Percentiles rank a stretch among this genome's conserved stretches.
These are phyloP conservation scores for Campoplex nolae DNA, from an alignment of 2,888 invertebrate species.

Conservation along the genomic window DNA sequence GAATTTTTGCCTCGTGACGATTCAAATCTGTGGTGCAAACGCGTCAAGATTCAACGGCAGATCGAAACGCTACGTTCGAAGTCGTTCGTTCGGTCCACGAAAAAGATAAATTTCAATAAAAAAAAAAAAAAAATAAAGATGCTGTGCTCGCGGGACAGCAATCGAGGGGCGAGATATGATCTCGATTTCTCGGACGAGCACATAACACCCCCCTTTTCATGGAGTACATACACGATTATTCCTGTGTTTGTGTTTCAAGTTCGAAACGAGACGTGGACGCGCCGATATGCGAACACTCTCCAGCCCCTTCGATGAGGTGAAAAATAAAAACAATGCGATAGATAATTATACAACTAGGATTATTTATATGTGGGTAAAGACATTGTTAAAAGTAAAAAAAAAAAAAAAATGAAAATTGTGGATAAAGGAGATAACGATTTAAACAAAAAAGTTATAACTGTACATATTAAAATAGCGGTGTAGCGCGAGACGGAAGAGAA, in stretches of 20 bases:
- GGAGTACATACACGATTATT: constrained; percentile 14
- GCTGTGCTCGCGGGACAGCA: constrained; percentile 32
- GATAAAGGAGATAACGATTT: constrained; percentile 74
- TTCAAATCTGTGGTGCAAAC: constrained; percentile 57
- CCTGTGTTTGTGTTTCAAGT: constrained; percentile 1
- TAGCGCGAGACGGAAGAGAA: constrained; percentile 47
- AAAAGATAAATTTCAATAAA: constrained; percentile 1
- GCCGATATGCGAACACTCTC: constrained; percentile 13
- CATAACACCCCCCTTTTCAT: constrained; percentile 27
- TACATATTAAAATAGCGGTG: constrained; percentile 70
- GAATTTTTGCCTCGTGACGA: constrained; percentile 53
- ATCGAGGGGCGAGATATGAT: constrained; percentile 3
- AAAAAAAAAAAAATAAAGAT: constrained; percentile 14
- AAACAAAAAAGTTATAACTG: constrained; percentile 66
- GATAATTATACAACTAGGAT: constrained; percentile 68
- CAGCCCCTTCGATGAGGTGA: constrained; percentile 26
- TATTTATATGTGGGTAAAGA: constrained; percentile 70
- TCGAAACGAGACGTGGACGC: constrained; percentile 14
- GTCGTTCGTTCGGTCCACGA: constrained; percentile 46
- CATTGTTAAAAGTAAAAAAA: constrained; percentile 68
- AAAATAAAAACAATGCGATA: constrained; percentile 54
- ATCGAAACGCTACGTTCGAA: constrained; percentile 23
- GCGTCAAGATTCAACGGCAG: constrained; percentile 41
- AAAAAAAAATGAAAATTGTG: constrained; percentile 71
- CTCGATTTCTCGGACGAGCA: constrained; percentile 38